Evolutionary conservation across 2,797 vertebrate species (phyloP), one percentile per base, ranked within the genome.

Genomic region (Urosaurus nigricauda): DNA sequence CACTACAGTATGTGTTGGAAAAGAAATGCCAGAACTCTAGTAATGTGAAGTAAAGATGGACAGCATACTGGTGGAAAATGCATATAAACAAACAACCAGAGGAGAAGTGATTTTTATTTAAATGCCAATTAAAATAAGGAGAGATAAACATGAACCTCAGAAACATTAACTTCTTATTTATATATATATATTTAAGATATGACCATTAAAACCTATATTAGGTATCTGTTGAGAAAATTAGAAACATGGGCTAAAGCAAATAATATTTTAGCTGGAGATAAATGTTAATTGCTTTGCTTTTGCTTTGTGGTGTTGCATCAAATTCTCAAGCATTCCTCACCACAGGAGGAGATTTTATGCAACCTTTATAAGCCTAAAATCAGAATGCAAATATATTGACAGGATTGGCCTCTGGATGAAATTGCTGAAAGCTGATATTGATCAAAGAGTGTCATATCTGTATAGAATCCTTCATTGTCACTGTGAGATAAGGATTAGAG

Each of bases 361-460:
- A 86, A 43, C 19, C 70, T 81, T 86, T 81, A 56, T 81, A 82
- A 82, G 58, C n/a, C 19, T n/a, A 68, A 82, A n/a, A 65, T 89
- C 43, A 75, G 37, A 63, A 86, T 82, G 58, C 74, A 75, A 81
- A 85, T 82, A 53, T 82, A n/a, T 86, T 85, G 78, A 81, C 68
- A 65, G n/a, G 24, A 75, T 65, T 60, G 11, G 84, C n/a, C 53
- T 75, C 71, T 77, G 60, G 58, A 56, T 86, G 58, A 70, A 86
- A 68, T 82, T 82, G 79, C 58, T 75, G 19, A 53, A 56, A 82
- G 58, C 58, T 68, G 84, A 65, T 86, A 77, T 81, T 86, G 43
- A 81, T 89, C 56, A 89, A 85, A 89, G 68, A 53, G 43, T 86
- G 8, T 53, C 51, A 16, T 82, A 82, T 40, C 79, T 89, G 19